Evolutionary conservation across 2,888 invertebrate genomes (phyloP), one percentile per base, ranked within the genome.

Genomic region (Macrophya annulata): DNA sequence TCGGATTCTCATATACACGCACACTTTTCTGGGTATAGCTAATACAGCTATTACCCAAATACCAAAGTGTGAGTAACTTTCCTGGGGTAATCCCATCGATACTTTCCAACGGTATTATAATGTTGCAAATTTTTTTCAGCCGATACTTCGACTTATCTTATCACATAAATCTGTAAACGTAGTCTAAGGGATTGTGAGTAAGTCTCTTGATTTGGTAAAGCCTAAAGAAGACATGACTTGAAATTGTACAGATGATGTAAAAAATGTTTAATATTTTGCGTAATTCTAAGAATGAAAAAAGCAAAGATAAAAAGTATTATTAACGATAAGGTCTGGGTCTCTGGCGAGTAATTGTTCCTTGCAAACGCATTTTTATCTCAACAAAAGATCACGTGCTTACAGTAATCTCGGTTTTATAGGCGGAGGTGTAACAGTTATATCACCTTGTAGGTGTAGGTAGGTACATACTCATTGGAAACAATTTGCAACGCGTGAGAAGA

Each of bases 401-500:
- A 8, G 37, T 68, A 9, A 45, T 74, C 74, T 74, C 74, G 74
- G 25, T 21, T 43, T 45, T 25, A 48, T 25, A 45, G 74, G 15
- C 25, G 45, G 31, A 74, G 74, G 45, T 43, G 45, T 74, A 45
- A 74, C 43, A 45, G 21, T 68, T 43, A 74, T 25, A 21, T 0
- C 45, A 43, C 9, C 25, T 12, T 21, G 45, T 45, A 10, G 21
- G 45, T n/a, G 10, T 74, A 45, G 21, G 21, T 21, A n/a, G n/a
- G n/a, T n/a, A n/a, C n/a, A n/a, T n/a, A 43, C 12, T 21, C 43
- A 25, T 74, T 74, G 45, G 1, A 74, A 74, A 74, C 43, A 74
- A 12, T 74, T 21, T 25, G 74, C 45, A 74, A 43, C 12, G 74
- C 45, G 74, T 45, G 74, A 45, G 74, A 74, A 74, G 74, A 74